Percentiles rank a stretch among this genome's conserved stretches.
phyloP scores from a whole-genome alignment of 2,113 vertebrate genomes.

The Oryctolagus cuniculus region DNA sequence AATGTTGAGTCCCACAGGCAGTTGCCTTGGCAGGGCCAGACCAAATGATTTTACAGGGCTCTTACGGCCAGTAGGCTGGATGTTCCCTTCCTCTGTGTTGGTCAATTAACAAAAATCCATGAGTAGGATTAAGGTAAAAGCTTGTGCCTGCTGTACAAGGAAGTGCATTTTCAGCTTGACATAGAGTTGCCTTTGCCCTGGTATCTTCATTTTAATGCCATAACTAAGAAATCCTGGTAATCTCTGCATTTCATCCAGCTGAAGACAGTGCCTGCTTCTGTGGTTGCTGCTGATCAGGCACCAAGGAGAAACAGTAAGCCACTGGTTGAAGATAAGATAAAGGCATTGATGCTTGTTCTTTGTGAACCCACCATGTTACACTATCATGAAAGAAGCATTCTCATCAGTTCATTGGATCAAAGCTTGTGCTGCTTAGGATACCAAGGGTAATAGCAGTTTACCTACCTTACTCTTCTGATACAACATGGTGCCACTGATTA shows the following conservation, averaged over 20 bases:
- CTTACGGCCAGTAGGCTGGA: too few relatives aligned
- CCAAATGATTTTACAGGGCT: too few relatives aligned
- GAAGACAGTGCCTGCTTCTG: not conserved
- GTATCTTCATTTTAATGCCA: not conserved
- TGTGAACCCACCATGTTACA: not conserved
- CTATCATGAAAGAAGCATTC: slow-evolving; percentile 17
- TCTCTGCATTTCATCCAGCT: not conserved
- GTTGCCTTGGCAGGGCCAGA: too few relatives aligned
- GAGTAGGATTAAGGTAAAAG: not conserved
- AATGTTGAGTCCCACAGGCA: too few relatives aligned
- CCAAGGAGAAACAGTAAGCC: not conserved
- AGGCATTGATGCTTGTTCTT: not conserved
- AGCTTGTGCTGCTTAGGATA: slow-evolving; percentile 13
- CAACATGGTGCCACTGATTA: not conserved
- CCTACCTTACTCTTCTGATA: not conserved
- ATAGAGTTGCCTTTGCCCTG: not conserved
- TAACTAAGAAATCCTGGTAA: slow-evolving; percentile 21
- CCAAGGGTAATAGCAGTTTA: not conserved
- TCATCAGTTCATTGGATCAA: not conserved
- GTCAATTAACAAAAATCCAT: slow-evolving; percentile 20
- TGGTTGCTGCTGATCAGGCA: not conserved
- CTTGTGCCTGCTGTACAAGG: not conserved
- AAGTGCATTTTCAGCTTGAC: slow-evolving; percentile 33
- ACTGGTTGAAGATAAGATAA: slow-evolving; percentile 12
- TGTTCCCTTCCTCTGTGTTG: not conserved